Percentiles rank a stretch among this genome's conserved stretches.
phyloP scores from a whole-genome alignment of 2,797 vertebrate species.

The Cichlasoma orientale region DNA sequence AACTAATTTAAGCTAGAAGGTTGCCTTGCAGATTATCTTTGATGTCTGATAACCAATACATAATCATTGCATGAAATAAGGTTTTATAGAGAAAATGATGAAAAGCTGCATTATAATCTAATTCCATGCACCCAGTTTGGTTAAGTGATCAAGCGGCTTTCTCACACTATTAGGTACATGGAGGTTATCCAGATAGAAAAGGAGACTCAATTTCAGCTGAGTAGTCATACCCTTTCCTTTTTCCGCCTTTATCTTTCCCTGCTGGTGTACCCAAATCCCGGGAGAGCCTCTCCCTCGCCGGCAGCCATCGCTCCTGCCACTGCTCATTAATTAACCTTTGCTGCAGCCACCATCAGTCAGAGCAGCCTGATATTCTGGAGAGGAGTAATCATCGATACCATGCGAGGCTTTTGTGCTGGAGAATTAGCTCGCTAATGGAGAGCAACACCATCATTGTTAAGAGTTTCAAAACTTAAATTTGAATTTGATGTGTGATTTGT shows the following conservation, averaged over 20 bases:
- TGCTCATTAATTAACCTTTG: conserved; percentile 79
- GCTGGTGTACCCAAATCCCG: conserved; percentile 53
- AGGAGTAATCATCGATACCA: conserved; percentile 54
- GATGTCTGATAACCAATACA: conserved; percentile 56
- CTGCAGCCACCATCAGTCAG: conserved; percentile 65
- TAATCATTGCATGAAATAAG: conserved; percentile 51
- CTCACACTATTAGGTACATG: conserved; percentile 52
- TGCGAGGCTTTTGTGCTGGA: conserved; percentile 40
- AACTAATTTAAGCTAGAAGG: conserved; percentile 51
- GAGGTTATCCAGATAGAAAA: conserved; percentile 65
- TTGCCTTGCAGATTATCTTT: conserved; percentile 49
- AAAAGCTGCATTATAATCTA: conserved; percentile 48
- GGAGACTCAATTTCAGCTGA: conserved; percentile 70
- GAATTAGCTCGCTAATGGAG: conserved; percentile 56
- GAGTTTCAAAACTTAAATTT: conserved; percentile 40
- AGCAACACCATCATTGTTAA: conserved; percentile 20
- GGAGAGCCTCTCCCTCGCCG: conserved; percentile 63
- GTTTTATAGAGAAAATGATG: conserved; percentile 47
- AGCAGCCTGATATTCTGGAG: conserved; percentile 44
- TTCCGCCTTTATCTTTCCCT: conserved; percentile 67
- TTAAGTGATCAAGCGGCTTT: conserved; percentile 55
- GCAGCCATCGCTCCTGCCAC: conserved; percentile 66
- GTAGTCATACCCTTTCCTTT: conserved; percentile 60
- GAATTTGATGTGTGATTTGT: conserved; percentile 12
- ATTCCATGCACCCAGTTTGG: conserved; percentile 24